Evolutionary conservation across 2,797 vertebrate genomes (phyloP), one percentile per base, ranked within the genome.

Genomic region (Onychomys torridus): DNA sequence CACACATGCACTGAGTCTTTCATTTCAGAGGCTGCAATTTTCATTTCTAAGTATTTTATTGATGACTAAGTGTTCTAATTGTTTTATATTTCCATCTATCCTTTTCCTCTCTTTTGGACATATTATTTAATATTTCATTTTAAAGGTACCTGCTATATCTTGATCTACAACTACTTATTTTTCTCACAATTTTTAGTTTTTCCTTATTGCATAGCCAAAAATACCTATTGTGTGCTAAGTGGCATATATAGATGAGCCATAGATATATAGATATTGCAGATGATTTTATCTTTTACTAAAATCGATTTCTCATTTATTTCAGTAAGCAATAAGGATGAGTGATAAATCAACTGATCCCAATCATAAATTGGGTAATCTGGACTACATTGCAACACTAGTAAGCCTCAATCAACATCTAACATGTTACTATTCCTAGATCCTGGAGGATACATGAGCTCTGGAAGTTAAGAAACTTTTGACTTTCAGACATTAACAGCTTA

Each of bases 21-120:
- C 55, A 95, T 84, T 79, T 84, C 14, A 92, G 81, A 81, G n/a
- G 78, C 3, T 91, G 69, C 16, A 87, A 67, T 93, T 85, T 91
- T 95, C 76, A 96, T 61, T 83, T 94, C 40, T 91, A 46, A 89
- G 65, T 23, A 69, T 89, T 37, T 5, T 14, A 43, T 63, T 83
- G 43, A 34, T 75, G 88, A 96, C n/a, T 78, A 92, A 89, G 13
- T 11, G 43, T 87, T 75, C 63, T 21, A 84, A 89, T 77, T 76
- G 21, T 71, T 92, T 95, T 63, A 40, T 63, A 67, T 89, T 91
- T 75, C 37, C 29, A 63, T 49, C 29, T 85, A 78, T 77, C 63
- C 1, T 87, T 85, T 86, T 59, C 40, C 17, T 94, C 57, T 87
- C 71, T 75, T 95, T 90, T 94, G 37, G 89, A 77, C 75, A 76